These are phyloP conservation scores for Epinotia bilunana DNA, from an alignment of 2,888 invertebrate species.

Conservation along the genomic window DNA sequence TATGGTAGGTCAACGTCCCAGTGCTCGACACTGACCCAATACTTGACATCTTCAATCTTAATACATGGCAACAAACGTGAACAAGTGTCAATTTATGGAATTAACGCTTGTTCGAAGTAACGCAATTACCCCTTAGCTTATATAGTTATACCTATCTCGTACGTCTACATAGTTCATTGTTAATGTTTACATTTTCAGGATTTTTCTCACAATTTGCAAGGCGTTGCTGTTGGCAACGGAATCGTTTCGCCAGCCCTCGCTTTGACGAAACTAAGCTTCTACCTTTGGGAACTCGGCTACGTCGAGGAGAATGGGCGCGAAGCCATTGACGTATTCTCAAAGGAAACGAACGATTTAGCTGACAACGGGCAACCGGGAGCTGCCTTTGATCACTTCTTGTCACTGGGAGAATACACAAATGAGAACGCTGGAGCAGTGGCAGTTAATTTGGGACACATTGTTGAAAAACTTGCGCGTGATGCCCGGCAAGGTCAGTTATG, in stretches of 20 bases:
- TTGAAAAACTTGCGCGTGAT: slow-evolving; percentile 64
- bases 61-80: no score
- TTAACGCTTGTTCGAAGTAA: no score
- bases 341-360: slow-evolving; percentile 77
- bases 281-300: slow-evolving; percentile 83
- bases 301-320: slow-evolving; percentile 87
- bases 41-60: no score
- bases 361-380: slow-evolving; percentile 76
- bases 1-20: no score
- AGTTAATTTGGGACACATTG: slow-evolving; percentile 86
- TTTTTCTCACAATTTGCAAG: slow-evolving; percentile 87
- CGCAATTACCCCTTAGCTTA: no score
- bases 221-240: slow-evolving; percentile 92
- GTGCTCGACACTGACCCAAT: no score
- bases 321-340: slow-evolving; percentile 82
- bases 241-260: slow-evolving; percentile 89
- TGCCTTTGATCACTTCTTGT: slow-evolving; percentile 86
- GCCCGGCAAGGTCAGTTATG: slow-evolving; percentile 35
- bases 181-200: slow-evolving; percentile 63
- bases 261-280: slow-evolving; percentile 72
- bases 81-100: no score
- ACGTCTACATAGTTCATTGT: background rate
- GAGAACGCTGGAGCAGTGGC: slow-evolving; percentile 86
- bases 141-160: background rate
- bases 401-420: slow-evolving; percentile 85